Evolutionary conservation across 1,140 invertebrate genomes (phyloP).

Genomic region (Drosophila ironensis): DNA sequence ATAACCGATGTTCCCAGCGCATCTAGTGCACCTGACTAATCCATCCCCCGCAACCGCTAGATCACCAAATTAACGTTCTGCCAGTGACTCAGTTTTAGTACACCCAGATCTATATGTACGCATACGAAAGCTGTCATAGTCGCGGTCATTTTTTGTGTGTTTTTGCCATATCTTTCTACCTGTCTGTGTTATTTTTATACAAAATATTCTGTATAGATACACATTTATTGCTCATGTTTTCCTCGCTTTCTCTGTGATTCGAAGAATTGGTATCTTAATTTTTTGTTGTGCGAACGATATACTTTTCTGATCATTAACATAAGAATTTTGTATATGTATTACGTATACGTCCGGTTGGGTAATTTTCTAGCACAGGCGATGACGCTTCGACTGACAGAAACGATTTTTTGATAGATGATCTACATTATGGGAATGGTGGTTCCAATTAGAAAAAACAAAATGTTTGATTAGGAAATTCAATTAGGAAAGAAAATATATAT

Average conservation of each 20-base stretch:
- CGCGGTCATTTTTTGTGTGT: conserved; percentile 55
- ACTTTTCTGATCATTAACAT: conserved; percentile 31
- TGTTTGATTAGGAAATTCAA: not conserved
- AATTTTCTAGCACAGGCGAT: conserved; percentile 49
- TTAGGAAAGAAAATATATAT: no score
- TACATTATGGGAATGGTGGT: conserved; percentile 2
- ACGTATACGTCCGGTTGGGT: conserved; percentile 48
- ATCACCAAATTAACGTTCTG: conserved; percentile 1
- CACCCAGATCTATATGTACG: conserved; percentile 2
- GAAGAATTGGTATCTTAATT: conserved; percentile 23
- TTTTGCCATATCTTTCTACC: conserved; percentile 42
- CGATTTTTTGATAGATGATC: conserved; percentile 34
- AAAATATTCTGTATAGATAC: conserved; percentile 56
- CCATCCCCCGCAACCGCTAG: not conserved
- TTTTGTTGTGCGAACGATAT: conserved; percentile 32
- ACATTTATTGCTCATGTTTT: conserved; percentile 65
- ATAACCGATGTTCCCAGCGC: conserved; percentile 49
- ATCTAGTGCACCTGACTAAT: conserved; percentile 6
- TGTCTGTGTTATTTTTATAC: conserved; percentile 72
- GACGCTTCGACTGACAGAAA: conserved; percentile 36
- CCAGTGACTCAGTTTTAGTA: conserved; percentile 41
- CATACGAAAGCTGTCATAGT: conserved; percentile 50
- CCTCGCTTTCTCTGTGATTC: conserved; percentile 30
- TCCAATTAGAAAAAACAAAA: not conserved
- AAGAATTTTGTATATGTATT: conserved; percentile 39